These are phyloP conservation scores for Atrina japonica DNA, from an alignment of 2,888 invertebrate genomes.

Conservation along the genomic window DNA sequence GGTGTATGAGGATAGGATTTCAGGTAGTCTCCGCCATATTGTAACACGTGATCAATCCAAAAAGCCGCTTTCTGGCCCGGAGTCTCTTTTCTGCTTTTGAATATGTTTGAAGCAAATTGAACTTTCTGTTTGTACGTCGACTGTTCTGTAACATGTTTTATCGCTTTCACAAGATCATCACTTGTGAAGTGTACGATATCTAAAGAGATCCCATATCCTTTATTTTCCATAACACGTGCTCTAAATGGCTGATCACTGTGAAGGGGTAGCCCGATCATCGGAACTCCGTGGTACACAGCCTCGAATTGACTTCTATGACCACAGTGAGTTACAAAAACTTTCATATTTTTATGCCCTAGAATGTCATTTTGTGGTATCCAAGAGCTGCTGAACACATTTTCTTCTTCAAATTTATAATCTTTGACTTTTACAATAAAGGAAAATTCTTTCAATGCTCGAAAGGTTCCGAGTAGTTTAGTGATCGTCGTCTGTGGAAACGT, in stretches of 20 bases:
- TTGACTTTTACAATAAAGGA: constrained; percentile 32
- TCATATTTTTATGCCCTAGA: constrained; percentile 53
- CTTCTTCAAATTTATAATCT: constrained; percentile 10
- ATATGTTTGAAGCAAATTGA: constrained; percentile 45
- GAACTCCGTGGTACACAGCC: constrained; percentile 61
- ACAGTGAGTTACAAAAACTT: constrained; percentile 63
- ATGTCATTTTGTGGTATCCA: constrained; percentile 65
- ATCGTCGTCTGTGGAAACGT: constrained; percentile 35
- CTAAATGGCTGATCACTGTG: constrained; percentile 57
- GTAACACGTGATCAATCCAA: constrained; percentile 66
- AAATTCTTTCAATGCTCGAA: constrained; percentile 33
- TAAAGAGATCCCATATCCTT: constrained; percentile 53
- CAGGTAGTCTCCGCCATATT: constrained; percentile 63
- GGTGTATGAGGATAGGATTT: constrained; percentile 55
- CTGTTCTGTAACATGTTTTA: constrained; percentile 44
- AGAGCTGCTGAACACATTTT: constrained; percentile 31
- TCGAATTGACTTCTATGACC: constrained; percentile 62
- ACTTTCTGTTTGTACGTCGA: constrained; percentile 44
- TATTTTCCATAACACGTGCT: constrained; percentile 41
- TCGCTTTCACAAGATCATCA: constrained; percentile 39
- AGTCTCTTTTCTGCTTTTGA: constrained; percentile 31
- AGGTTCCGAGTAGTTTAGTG: constrained; percentile 42
- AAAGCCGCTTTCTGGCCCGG: constrained; percentile 56
- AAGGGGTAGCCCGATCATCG: constrained; percentile 58
- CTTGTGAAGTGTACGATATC: constrained; percentile 39